These are phyloP conservation scores for Chaetura pelagica DNA, from an alignment of 2,113 vertebrate genomes.

Conservation along the genomic window DNA sequence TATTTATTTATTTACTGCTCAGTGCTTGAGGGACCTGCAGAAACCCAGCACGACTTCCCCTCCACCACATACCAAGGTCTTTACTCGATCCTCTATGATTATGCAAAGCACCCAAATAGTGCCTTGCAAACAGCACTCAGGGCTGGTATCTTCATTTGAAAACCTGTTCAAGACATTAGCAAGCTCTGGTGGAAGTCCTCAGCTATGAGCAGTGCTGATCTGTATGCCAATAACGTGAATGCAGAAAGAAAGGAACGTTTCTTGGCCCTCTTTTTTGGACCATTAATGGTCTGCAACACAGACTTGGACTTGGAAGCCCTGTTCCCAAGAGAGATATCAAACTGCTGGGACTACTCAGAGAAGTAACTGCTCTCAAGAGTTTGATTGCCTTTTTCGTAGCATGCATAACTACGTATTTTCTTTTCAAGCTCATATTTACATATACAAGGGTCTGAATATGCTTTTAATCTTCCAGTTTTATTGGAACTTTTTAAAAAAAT, in stretches of 20 bases:
- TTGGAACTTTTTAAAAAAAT: slow-evolving; percentile 63
- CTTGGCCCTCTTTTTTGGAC: neutral
- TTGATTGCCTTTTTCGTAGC: neutral
- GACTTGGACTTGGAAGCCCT: neutral
- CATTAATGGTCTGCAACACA: neutral
- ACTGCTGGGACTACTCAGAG: neutral
- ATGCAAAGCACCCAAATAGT: neutral
- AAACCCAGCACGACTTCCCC: neutral
- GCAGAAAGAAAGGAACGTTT: neutral
- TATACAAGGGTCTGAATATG: neutral
- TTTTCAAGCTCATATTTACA: neutral
- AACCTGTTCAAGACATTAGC: neutral
- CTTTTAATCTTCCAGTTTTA: slow-evolving; percentile 1
- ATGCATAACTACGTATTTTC: neutral
- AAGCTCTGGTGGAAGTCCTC: neutral
- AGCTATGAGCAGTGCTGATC: neutral
- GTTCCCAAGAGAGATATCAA: neutral
- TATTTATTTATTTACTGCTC: neutral
- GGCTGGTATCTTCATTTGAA: neutral
- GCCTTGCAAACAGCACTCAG: neutral
- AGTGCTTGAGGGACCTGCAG: neutral
- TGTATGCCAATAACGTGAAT: neutral
- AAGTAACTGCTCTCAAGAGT: neutral
- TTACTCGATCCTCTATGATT: neutral
- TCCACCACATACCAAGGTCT: neutral